Conservation (phyloP, 2,888 invertebrate genomes). For the Ctena decussata region DNA sequence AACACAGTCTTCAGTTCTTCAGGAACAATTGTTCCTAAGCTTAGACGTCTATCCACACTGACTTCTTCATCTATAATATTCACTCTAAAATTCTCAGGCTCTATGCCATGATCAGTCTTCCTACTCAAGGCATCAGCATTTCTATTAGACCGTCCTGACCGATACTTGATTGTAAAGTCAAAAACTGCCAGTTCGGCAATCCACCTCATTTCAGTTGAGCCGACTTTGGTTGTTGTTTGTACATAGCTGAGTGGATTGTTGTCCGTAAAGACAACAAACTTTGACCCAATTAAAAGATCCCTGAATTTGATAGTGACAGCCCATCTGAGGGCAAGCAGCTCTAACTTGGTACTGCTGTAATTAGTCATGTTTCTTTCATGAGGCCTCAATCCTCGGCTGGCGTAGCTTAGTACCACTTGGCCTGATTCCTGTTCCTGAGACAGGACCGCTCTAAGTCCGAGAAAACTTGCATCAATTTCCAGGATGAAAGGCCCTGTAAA, state of each 20-base stretch:
- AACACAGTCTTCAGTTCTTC: not conserved
- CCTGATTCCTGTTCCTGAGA: conserved; percentile 55
- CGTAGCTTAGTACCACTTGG: conserved; percentile 52
- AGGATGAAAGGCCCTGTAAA: conserved; percentile 55
- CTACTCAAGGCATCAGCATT: conserved; percentile 55
- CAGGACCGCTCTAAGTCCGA: conserved; percentile 53
- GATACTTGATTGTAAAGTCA: conserved; percentile 42
- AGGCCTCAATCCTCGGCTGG: conserved; percentile 44
- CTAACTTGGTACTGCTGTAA: conserved; percentile 58
- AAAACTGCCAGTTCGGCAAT: conserved; percentile 44
- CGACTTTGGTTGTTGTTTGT: conserved; percentile 47
- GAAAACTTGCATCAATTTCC: conserved; percentile 60
- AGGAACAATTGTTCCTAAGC: not conserved
- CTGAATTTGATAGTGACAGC: conserved; percentile 60
- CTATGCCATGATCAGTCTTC: not conserved
- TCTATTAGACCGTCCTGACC: conserved; percentile 31
- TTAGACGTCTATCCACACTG: not conserved
- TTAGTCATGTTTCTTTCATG: conserved; percentile 57
- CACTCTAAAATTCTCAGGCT: conserved; percentile 2
- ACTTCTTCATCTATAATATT: conserved; percentile 1
- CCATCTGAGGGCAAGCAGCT: conserved; percentile 59
- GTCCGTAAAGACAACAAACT: conserved; percentile 55
- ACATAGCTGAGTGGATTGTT: conserved; percentile 60
- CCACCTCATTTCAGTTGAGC: conserved; percentile 49
- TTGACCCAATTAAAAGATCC: conserved; percentile 45